A percentile compares a stretch with the other conserved stretches of the same genome.
These are phyloP conservation scores for Isaurus tuberculatus DNA, from an alignment of 92 coral and sea anemone genomes.

Conservation along the genomic window DNA sequence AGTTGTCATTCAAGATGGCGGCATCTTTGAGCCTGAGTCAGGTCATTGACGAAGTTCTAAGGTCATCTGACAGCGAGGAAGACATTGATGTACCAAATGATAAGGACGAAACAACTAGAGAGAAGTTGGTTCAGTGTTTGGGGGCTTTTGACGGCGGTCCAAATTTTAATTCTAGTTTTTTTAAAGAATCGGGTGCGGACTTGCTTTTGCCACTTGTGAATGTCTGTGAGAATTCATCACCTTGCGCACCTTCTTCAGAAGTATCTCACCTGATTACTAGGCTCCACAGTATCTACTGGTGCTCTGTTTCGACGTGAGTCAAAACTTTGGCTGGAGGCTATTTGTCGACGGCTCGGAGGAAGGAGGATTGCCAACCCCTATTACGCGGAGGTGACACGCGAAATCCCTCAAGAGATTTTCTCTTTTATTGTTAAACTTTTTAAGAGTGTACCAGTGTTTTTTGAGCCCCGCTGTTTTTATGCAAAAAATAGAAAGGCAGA, in stretches of 20 bases:
- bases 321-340: constrained; percentile 55
- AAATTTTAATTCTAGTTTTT: background rate
- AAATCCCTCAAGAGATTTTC: constrained; percentile 63
- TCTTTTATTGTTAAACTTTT: constrained; percentile 51
- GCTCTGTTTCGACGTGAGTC: constrained; percentile 31
- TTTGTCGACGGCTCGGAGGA: constrained; percentile 58
- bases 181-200: constrained; percentile 5
- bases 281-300: constrained; percentile 23
- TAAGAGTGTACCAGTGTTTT: constrained; percentile 52
- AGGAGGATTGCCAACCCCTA: constrained; percentile 62
- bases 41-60: background rate
- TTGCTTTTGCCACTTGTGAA: constrained; percentile 1
- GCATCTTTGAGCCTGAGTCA: constrained; percentile 2
- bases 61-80: constrained; percentile 13
- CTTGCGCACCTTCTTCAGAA: background rate
- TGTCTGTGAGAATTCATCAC: background rate
- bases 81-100: constrained; percentile 6
- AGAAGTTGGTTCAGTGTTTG: constrained; percentile 3
- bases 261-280: background rate
- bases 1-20: constrained; percentile 7
- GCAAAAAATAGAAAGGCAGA: constrained; percentile 70
- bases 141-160: background rate
- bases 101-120: background rate
- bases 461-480: constrained; percentile 64
- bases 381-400: constrained; percentile 53